Evolutionary conservation across 2,888 invertebrate genomes (phyloP).

Genomic region (Agrochola lota): DNA sequence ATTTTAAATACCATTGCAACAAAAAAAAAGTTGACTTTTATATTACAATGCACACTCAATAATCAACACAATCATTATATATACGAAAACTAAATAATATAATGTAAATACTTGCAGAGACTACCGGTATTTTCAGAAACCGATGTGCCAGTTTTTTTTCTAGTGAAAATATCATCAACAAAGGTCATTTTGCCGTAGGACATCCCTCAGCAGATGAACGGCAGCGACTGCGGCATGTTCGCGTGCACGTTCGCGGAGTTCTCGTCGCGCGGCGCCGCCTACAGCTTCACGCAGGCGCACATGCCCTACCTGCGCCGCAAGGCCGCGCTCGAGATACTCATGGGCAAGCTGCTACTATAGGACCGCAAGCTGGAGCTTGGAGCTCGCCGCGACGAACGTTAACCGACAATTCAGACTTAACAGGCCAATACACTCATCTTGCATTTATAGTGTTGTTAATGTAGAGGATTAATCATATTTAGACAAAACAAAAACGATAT

Average conservation of each 20-base stretch:
- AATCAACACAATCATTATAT: neutral
- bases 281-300: conserved; percentile 96
- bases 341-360: conserved; percentile 92
- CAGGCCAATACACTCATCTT: neutral
- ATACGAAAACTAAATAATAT: neutral
- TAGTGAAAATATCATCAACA: neutral
- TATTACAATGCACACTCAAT: no score
- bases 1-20: no score
- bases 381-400: neutral
- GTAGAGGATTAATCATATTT: neutral
- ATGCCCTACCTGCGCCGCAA: conserved; percentile 98
- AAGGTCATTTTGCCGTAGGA: conserved; percentile 77
- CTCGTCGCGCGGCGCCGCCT: conserved; percentile 93
- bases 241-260: conserved; percentile 99
- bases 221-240: conserved; percentile 99
- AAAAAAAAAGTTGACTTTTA: no score
- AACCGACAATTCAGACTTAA: neutral
- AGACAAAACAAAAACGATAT: neutral
- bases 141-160: neutral
- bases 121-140: neutral
- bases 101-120: neutral
- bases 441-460: neutral
- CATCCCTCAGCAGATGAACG: conserved; percentile 98
- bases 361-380: no score
- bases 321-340: conserved; percentile 97